Percentiles rank a stretch among this genome's conserved stretches.
Evolutionary conservation across 2,113 vertebrate species (phyloP).

Genomic region (Psittacara wagleri): DNA sequence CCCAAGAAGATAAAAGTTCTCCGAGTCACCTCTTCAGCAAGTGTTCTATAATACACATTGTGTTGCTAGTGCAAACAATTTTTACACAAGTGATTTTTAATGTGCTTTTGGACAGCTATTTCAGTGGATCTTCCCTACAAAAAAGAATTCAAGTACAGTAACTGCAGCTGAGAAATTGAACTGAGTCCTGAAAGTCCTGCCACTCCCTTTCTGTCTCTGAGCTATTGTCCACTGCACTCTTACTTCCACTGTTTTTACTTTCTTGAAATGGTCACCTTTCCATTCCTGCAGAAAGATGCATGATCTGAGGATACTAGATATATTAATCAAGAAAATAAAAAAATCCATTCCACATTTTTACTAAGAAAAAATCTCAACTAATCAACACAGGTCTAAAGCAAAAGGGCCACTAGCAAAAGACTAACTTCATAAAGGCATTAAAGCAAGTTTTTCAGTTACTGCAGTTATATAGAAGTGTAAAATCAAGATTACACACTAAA

Average conservation of each 20-base stretch:
- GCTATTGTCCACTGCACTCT: neutral
- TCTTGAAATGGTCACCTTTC: neutral
- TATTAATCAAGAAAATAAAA: neutral
- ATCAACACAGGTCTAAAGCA: neutral
- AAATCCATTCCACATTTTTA: neutral
- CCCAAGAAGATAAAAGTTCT: neutral
- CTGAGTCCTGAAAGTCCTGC: neutral
- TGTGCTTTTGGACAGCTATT: neutral
- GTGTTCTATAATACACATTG: neutral
- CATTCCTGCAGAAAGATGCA: neutral
- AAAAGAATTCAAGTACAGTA: neutral
- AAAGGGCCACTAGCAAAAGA: neutral
- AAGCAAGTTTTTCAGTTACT: neutral
- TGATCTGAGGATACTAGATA: neutral
- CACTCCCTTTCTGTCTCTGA: neutral
- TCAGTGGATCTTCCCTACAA: rapidly evolving
- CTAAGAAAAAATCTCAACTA: neutral
- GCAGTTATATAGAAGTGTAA: neutral
- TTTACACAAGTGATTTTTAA: neutral
- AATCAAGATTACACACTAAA: slow-evolving; percentile 37
- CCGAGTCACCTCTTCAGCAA: neutral
- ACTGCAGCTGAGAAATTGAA: neutral
- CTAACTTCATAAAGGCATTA: neutral
- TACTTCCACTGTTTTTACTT: neutral
- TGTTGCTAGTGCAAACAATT: neutral